Conservation (phyloP, 1,140 invertebrate species). For the Chelonus insularis region DNA sequence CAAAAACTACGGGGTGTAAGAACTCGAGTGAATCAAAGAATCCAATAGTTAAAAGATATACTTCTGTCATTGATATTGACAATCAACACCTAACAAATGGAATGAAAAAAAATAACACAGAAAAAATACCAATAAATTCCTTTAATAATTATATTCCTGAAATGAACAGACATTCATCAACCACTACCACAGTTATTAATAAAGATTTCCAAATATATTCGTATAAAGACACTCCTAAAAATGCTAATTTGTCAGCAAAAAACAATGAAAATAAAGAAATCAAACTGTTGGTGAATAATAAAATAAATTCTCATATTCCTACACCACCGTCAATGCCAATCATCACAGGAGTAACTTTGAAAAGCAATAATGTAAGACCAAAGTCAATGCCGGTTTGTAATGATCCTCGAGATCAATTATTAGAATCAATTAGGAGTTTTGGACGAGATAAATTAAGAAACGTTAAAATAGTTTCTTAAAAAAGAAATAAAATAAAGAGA, state of each 20-base stretch:
- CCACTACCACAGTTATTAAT: not conserved
- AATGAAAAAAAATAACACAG: constrained; percentile 15
- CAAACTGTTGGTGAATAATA: constrained; percentile 14
- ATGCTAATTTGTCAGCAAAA: no score
- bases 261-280: not conserved
- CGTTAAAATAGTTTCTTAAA: constrained; percentile 40
- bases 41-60: constrained; percentile 35
- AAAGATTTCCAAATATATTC: not conserved
- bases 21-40: not conserved
- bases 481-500: not conserved
- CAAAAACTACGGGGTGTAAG: not conserved
- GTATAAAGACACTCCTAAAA: no score
- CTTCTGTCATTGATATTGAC: constrained; percentile 39
- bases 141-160: no score
- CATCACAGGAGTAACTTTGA: constrained; percentile 53
- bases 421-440: constrained; percentile 75
- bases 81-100: constrained; percentile 28
- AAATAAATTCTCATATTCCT: constrained; percentile 16
- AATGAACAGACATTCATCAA: no score
- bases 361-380: constrained; percentile 43
- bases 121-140: no score
- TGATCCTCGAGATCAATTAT: constrained; percentile 68
- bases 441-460: constrained; percentile 63
- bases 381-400: constrained; percentile 41
- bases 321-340: constrained; percentile 57